Evolutionary conservation across 2,888 invertebrate species (phyloP).

Genomic region (Thymelicus lineola): DNA sequence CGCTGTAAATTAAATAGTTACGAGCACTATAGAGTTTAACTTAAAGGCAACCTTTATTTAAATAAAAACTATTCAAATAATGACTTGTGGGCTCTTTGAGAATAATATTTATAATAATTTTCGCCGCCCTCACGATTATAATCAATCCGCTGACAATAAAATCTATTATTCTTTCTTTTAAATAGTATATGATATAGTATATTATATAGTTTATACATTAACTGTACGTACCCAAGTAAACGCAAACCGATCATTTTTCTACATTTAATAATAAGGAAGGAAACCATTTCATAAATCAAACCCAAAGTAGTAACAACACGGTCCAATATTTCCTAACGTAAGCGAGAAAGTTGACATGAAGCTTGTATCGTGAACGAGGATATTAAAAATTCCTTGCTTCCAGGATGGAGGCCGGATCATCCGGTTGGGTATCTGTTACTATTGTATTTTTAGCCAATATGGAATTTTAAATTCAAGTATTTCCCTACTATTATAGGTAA

Average conservation of each 20-base stretch:
- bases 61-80: too few species aligned
- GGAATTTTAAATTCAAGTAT: conserved; percentile 20
- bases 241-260: conserved; percentile 2
- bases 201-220: too few species aligned
- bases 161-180: too few species aligned
- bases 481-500: neutral
- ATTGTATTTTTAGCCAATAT: conserved; percentile 23
- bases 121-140: too few species aligned
- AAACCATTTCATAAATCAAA: conserved; percentile 56
- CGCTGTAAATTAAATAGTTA: too few species aligned
- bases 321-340: conserved; percentile 42
- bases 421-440: conserved; percentile 18
- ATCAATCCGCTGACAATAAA: too few species aligned
- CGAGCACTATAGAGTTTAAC: too few species aligned
- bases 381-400: conserved; percentile 36
- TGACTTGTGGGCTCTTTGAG: too few species aligned
- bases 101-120: too few species aligned
- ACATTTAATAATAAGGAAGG: conserved; percentile 26
- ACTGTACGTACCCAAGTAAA: too few species aligned
- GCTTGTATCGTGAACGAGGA: conserved; percentile 33
- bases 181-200: too few species aligned
- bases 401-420: conserved; percentile 18
- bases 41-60: too few species aligned
- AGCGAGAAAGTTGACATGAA: conserved; percentile 55
- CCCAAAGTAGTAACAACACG: conserved; percentile 31